phyloP scores from a whole-genome alignment of 2,888 invertebrate species.

The Netelia inedita region DNA sequence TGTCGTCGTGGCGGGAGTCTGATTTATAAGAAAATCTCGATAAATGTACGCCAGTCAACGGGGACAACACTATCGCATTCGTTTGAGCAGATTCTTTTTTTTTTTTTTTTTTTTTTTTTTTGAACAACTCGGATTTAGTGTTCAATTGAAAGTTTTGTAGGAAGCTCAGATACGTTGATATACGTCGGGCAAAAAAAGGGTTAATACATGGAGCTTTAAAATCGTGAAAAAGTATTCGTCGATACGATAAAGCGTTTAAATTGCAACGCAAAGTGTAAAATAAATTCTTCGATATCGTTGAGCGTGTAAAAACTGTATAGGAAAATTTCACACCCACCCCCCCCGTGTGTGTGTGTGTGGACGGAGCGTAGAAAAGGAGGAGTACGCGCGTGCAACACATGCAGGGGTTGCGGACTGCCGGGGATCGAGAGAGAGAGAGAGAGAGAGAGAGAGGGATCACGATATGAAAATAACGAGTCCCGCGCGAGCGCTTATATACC shows the following conservation, averaged over 20 bases:
- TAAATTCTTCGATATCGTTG: background rate
- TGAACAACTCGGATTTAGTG: background rate
- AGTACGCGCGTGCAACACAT: background rate
- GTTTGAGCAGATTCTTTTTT: background rate
- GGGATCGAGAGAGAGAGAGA: constrained; percentile 42
- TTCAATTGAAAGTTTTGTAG: background rate
- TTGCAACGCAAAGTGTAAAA: background rate
- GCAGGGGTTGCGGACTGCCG: constrained; percentile 28
- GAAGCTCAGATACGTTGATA: too few species aligned
- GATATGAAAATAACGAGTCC: constrained; percentile 77
- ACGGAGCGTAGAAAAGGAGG: constrained; percentile 6
- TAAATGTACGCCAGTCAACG: constrained; percentile 37
- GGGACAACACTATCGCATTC: constrained; percentile 20
- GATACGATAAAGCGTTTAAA: background rate
- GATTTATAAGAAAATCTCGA: constrained; percentile 54
- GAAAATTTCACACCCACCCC: background rate
- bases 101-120: background rate
- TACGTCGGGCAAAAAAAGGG: too few species aligned
- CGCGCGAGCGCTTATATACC: constrained; percentile 31
- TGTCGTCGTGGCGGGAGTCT: constrained; percentile 46
- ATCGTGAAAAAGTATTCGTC: too few species aligned
- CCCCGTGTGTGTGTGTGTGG: background rate
- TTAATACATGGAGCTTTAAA: too few species aligned
- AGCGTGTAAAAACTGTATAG: background rate
- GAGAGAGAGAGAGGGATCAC: constrained; percentile 56